Evolutionary conservation across 2,888 invertebrate species (phyloP), one percentile per base, ranked within the genome.

Genomic region (Pristionchus exspectatus): DNA sequence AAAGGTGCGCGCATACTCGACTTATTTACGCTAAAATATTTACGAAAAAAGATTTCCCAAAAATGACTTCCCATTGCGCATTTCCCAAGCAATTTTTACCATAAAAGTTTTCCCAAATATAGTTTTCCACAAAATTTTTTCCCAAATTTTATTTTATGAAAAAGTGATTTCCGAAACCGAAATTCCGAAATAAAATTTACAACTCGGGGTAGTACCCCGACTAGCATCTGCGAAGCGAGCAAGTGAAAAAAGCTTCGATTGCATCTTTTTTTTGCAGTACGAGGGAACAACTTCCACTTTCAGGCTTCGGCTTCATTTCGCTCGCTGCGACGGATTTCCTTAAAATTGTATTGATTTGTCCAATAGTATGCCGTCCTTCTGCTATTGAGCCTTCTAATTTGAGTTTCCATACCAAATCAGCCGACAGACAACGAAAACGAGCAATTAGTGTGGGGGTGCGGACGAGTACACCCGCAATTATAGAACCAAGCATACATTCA

Each of bases 231-330:
- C 4, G 69, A 69, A 69, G 69, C 69, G 27, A 24, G n/a, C 9
- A 9, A 69, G 27, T 10, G 24, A 69, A 24, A 27, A n/a, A 27
- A 27, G 69, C 69, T 69, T 69, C 69, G 9, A 7, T 69, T 27
- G 69, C 69, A 69, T 69, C 69, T n/a, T n/a, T n/a, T 27, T 69
- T 69, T 69, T 27, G n/a, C 69, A 27, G 63, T 24, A n/a, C n/a
- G 10, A 14, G 14, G 14, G 14, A 7, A 69, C 69, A 27, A 69
- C 69, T 10, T n/a, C 69, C 69, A 4, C 54, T 69, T 24, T 69
- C 10, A 27, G 69, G 69, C 27, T 69, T 69, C 69, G 5, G 21
- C 5, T 21, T 54, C 54, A 54, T 7, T 54, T 54, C 54, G 54
- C 21, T 21, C 69, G 69, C 69, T 27, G n/a, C n/a, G n/a, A n/a